phyloP scores from a whole-genome alignment of 1,140 invertebrate species.

The Listronotus bonariensis region DNA sequence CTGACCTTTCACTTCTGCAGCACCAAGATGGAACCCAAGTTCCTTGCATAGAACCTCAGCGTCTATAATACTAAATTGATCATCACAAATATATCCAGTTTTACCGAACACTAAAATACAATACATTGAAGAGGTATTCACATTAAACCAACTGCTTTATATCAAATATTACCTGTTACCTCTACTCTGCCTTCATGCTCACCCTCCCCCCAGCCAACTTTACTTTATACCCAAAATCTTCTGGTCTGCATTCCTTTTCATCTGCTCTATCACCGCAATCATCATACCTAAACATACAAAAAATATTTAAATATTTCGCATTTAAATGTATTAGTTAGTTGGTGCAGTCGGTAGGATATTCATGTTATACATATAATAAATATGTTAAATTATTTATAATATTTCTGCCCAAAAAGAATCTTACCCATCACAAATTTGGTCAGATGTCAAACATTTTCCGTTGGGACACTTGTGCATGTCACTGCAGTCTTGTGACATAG shows the following conservation, averaged over 20 bases:
- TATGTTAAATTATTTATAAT: too few relatives aligned
- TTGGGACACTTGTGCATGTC: slow-evolving; percentile 62
- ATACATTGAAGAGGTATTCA: too few relatives aligned
- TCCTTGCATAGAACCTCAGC: slow-evolving; percentile 73
- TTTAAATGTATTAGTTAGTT: too few relatives aligned
- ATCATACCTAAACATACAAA: slow-evolving; percentile 49
- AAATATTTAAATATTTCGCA: too few relatives aligned
- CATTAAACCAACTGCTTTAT: too few relatives aligned
- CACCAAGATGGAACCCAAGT: slow-evolving; percentile 68
- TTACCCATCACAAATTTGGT: slow-evolving; percentile 66
- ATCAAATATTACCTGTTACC: slow-evolving; percentile 59
- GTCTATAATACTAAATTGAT: slow-evolving; percentile 71
- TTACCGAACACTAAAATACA: slow-evolving; percentile 62
- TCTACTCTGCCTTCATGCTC: slow-evolving; percentile 71
- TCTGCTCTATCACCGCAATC: slow-evolving; percentile 74
- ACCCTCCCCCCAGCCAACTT: slow-evolving; percentile 63
- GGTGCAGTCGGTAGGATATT: too few relatives aligned
- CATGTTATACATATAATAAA: too few relatives aligned
- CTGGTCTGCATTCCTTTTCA: slow-evolving; percentile 64
- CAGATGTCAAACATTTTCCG: slow-evolving; percentile 63
- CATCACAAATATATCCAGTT: slow-evolving; percentile 78
- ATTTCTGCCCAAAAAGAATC: too few relatives aligned
- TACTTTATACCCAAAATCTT: slow-evolving; percentile 65
- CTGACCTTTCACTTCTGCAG: slow-evolving; percentile 61
- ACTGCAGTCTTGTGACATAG: slow-evolving; percentile 58